Evolutionary conservation across 37 sponge, comb jelly and placozoan species (phyloP), one percentile per base, ranked within the genome.

Genomic region (Hexactinellida sp.): DNA sequence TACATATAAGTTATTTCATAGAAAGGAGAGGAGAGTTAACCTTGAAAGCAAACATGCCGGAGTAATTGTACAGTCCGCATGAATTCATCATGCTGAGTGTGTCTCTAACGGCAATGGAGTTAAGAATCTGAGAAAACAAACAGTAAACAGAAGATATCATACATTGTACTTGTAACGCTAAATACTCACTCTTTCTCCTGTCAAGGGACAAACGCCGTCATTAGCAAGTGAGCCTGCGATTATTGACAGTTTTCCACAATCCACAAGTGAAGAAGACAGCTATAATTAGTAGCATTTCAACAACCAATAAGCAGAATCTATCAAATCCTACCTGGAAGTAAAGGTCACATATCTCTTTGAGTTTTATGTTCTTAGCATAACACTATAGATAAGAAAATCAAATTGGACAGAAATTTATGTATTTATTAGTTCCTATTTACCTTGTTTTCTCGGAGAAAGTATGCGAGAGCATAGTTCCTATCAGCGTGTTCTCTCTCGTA

Each of bases 211-310:
- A 37, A 88, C 38, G 1, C 95, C 95, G 35, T 88, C 91, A 37
- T 91, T 91, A n/a, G 95, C 95, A 36, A 95, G 88, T 32, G 95
- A 90, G 38, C 91, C 95, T 25, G 95, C 95, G 90, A 95, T 92
- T 32, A 95, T 92, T 36, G 95, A 90, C n/a, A 90, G 91, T 37
- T 86, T 89, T 37, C 85, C 39, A 83, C 90, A 93, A 41, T 88
- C 84, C 54, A 95, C 47, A 55, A 92, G 93, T 38, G 91, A 85
- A 36, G 95, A 89, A 55, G 92, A 91, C 32, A 93, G 88, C 92
- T 94, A 82, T 32, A 90, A 25, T 55, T 35, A 86, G 13, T 84
- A 36, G 1, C 30, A n/a, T 32, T 63, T 32, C 34, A 41, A 41
- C 47, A 41, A 16, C n/a, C 5, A 41, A 41, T 41, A 5, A 21